phyloP scores from a whole-genome alignment of 2,888 invertebrate genomes.

The Eupithecia tripunctaria region DNA sequence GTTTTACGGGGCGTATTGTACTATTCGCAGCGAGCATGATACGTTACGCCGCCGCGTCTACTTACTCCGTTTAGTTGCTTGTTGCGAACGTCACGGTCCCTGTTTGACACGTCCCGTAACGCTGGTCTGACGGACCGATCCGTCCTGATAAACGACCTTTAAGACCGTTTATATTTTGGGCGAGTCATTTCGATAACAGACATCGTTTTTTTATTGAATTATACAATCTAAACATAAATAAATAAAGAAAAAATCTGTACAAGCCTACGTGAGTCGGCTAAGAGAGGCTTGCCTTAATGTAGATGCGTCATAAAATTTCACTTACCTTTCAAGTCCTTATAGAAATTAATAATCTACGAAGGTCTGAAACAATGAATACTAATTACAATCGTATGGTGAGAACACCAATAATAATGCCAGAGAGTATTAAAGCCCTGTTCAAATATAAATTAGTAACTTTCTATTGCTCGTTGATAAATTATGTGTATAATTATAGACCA shows the following conservation, averaged over 20 bases:
- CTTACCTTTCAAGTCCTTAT: constrained; percentile 15
- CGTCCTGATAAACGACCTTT: no score
- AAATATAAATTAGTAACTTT: constrained; percentile 3
- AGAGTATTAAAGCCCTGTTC: not conserved
- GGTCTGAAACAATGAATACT: constrained; percentile 18
- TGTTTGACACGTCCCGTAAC: no score
- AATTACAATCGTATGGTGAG: constrained; percentile 12
- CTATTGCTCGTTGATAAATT: not conserved
- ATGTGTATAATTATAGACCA: not conserved
- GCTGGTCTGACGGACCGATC: no score
- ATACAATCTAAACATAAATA: no score
- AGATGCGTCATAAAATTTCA: constrained; percentile 10
- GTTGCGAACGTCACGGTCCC: no score
- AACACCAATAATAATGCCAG: not conserved
- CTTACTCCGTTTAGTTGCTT: no score
- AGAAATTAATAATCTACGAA: not conserved
- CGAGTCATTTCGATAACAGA: not conserved
- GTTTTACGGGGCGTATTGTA: no score
- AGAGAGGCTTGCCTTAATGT: not conserved
- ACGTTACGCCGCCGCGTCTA: no score
- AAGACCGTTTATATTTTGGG: not conserved
- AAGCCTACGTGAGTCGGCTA: not conserved
- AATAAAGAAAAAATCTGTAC: no score
- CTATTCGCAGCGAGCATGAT: no score
- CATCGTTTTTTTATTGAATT: not conserved